Evolutionary conservation across 2,888 invertebrate genomes (phyloP).

Genomic region (Pseudococcus jackbeardsleyi): DNA sequence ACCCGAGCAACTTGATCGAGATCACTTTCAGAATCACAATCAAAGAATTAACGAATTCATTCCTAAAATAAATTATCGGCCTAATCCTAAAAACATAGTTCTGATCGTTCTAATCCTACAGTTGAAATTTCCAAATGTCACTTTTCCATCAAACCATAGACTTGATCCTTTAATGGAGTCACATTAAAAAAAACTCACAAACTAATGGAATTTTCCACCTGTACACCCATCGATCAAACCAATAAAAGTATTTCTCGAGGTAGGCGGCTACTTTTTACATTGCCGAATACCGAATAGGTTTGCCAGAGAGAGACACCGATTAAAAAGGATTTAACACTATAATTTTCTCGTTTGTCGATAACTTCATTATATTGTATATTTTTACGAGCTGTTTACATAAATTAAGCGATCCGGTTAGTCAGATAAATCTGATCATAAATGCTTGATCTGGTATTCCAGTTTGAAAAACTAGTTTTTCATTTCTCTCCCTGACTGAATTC

Average conservation of each 20-base stretch:
- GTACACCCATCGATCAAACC: neutral
- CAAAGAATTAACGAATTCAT: neutral
- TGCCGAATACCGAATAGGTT: neutral
- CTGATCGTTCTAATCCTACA: neutral
- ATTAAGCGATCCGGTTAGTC: constrained; percentile 52
- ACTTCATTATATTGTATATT: constrained; percentile 21
- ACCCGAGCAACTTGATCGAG: neutral
- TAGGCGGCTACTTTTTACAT: neutral
- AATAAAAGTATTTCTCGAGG: neutral
- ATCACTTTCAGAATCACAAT: neutral
- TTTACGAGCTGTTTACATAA: constrained; percentile 50
- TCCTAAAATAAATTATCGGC: too few species aligned
- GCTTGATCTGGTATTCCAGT: constrained; percentile 34
- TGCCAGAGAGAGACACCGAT: neutral
- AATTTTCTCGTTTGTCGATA: constrained; percentile 1
- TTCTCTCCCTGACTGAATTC: constrained; percentile 41
- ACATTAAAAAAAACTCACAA: neutral
- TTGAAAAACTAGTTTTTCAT: constrained; percentile 40
- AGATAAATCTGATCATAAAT: constrained; percentile 4
- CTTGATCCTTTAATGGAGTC: constrained; percentile 2
- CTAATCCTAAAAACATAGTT: neutral
- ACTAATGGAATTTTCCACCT: neutral
- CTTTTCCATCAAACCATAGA: neutral
- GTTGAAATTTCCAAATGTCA: neutral
- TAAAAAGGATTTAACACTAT: neutral